A percentile compares a stretch with the other conserved stretches of the same genome.
Conservation (phyloP, 2,888 invertebrate species). For the Atethmia centrago region DNA sequence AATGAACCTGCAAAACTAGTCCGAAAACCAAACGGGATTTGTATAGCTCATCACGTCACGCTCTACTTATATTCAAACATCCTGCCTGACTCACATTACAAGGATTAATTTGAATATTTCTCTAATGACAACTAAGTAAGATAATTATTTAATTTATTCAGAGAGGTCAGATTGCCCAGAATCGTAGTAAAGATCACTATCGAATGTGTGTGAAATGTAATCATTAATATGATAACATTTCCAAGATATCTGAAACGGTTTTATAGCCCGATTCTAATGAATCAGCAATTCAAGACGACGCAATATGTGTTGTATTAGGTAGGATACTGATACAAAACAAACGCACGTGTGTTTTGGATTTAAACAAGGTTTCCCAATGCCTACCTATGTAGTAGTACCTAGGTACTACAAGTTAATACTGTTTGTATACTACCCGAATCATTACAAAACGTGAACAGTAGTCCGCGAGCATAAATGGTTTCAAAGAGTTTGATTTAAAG, state of each 20-base stretch:
- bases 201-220: constrained; percentile 6
- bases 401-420: background rate
- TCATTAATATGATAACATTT: constrained; percentile 15
- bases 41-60: constrained; percentile 53
- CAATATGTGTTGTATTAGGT: background rate
- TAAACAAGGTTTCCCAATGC: background rate
- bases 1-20: constrained; percentile 46
- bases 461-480: background rate
- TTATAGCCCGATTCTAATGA: constrained; percentile 34
- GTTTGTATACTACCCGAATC: background rate
- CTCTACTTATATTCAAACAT: constrained; percentile 54
- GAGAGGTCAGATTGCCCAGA: constrained; percentile 7
- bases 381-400: background rate
- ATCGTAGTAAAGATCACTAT: constrained; percentile 14
- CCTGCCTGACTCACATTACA: constrained; percentile 44
- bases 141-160: constrained; percentile 29
- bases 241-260: constrained; percentile 13
- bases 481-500: background rate
- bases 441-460: background rate
- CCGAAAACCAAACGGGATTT: constrained; percentile 57
- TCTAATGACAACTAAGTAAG: background rate
- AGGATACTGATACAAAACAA: constrained; percentile 27
- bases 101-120: constrained; percentile 40
- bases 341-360: constrained; percentile 27
- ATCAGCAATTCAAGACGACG: constrained; percentile 5